Evolutionary conservation across 2,113 vertebrate species (phyloP), one percentile per base, ranked within the genome.

Genomic region (Trinectes maculatus): DNA sequence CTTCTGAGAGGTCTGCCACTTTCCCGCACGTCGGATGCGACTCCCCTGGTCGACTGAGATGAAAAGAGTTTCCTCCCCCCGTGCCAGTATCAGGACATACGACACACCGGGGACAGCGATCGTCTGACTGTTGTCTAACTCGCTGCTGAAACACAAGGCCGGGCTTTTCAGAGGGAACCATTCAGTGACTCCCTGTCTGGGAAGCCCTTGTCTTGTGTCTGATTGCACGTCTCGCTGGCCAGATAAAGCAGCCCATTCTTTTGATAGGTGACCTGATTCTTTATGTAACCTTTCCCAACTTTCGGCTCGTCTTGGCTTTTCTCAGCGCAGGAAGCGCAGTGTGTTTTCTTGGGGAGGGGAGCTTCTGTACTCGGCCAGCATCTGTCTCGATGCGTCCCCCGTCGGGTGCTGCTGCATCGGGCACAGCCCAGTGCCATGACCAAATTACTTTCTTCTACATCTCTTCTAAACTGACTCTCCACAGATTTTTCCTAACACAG

Each of bases 211-310:
- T 91, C 87, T 89, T 77, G 85, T 84, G 87, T 89, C 84, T 74
- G 78, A 85, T 87, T 73, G 71, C 86, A 72, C 78, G 72, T 86
- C 88, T 81, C 78, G 1, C 82, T 77, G 51, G 56, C 82, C 69
- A 71, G 78, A 91, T 90, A 90, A 90, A 91, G 91, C 85, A 72
- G 77, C 85, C 87, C 82, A 78, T 91, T 91, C 88, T 90, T 89
- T 85, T 87, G 79, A 91, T 85, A 82, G 85, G 74, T 89, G 90
- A 92, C 89, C 89, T 90, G 86, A 83, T 90, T 92, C 73, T 89
- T 89, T 89, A 87, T 63, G 70, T 85, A 89, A 87, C 78, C 68
- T 86, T 83, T 80, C 72, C 44, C 71, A 87, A 88, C 79, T 71
- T 85, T 81, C 75, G 66, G 65, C 75, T 79, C 60, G 81, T 79